Evolutionary conservation across 2,888 invertebrate species (phyloP).

Genomic region (Hydriomena furcata): DNA sequence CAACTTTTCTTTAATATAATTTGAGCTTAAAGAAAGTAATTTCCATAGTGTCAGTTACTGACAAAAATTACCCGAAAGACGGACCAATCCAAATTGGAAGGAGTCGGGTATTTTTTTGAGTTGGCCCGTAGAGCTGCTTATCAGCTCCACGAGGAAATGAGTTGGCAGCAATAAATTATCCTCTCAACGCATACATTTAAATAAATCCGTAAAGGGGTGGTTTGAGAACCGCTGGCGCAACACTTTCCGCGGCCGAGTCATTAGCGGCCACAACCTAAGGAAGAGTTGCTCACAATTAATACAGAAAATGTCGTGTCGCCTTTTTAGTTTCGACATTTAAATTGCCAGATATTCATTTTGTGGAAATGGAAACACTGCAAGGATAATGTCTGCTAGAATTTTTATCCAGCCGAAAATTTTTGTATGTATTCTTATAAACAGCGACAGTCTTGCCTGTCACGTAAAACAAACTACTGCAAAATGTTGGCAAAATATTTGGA

Average conservation of each 20-base stretch:
- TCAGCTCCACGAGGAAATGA: constrained; percentile 20
- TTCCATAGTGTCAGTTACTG: too few species aligned
- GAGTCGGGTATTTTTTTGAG: constrained; percentile 1
- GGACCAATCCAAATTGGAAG: constrained; percentile 1
- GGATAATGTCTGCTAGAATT: too few species aligned
- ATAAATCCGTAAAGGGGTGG: constrained; percentile 23
- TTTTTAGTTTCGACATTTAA: constrained; percentile 35
- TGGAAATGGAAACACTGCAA: background rate
- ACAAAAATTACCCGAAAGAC: constrained; percentile 1
- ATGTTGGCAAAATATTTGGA: too few species aligned
- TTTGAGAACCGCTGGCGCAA: constrained; percentile 20
- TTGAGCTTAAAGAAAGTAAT: too few species aligned
- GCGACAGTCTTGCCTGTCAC: too few species aligned
- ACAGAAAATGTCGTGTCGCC: constrained; percentile 28
- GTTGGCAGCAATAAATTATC: constrained; percentile 24
- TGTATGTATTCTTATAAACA: too few species aligned
- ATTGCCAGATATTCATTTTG: constrained; percentile 15
- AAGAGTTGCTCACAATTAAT: constrained; percentile 19
- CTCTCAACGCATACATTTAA: constrained; percentile 28
- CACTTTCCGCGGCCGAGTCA: constrained; percentile 28
- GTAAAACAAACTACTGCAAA: too few species aligned
- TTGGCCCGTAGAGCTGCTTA: constrained; percentile 14
- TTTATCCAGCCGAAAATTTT: too few species aligned
- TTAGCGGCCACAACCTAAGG: constrained; percentile 22
- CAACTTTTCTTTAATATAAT: too few species aligned